These are phyloP conservation scores for Misgurnus anguillicaudatus DNA, from an alignment of 2,113 vertebrate genomes.

Conservation along the genomic window DNA sequence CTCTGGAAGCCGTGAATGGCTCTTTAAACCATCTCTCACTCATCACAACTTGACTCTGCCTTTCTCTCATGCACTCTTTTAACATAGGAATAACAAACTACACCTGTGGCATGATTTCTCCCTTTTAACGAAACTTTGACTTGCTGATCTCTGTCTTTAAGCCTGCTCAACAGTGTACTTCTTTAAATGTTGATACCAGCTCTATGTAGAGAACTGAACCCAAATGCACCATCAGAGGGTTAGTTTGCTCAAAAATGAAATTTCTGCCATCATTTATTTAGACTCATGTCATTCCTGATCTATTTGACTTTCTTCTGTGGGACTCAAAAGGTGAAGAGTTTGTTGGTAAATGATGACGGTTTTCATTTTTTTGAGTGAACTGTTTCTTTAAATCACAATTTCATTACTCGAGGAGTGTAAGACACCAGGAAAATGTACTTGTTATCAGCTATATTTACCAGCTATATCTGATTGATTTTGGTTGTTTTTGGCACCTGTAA, in stretches of 20 bases:
- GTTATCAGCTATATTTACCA: background rate
- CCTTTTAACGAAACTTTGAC: slow-evolving; percentile 73
- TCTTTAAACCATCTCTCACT: slow-evolving; percentile 79
- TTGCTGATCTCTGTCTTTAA: slow-evolving; percentile 83
- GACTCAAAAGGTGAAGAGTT: too few species aligned
- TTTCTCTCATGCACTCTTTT: slow-evolving; percentile 89
- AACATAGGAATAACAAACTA: slow-evolving; percentile 75
- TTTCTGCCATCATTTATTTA: background rate
- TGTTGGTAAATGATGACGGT: background rate
- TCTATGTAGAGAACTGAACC: slow-evolving; percentile 84
- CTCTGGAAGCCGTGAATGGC: slow-evolving; percentile 89
- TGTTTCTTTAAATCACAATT: background rate
- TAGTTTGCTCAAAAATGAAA: slow-evolving; percentile 15
- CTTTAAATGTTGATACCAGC: slow-evolving; percentile 57
- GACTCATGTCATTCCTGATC: background rate
- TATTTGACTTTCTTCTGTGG: too few species aligned
- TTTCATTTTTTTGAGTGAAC: background rate
- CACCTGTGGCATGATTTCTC: slow-evolving; percentile 87
- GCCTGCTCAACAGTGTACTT: slow-evolving; percentile 77
- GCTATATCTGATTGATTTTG: background rate
- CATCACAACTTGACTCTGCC: slow-evolving; percentile 78
- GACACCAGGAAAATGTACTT: background rate
- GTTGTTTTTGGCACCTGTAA: background rate
- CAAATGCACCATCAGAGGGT: slow-evolving; percentile 53
- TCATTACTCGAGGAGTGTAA: background rate